Evolutionary conservation across 2,888 invertebrate genomes (phyloP).

Genomic region (Bruchidius siliquastri): DNA sequence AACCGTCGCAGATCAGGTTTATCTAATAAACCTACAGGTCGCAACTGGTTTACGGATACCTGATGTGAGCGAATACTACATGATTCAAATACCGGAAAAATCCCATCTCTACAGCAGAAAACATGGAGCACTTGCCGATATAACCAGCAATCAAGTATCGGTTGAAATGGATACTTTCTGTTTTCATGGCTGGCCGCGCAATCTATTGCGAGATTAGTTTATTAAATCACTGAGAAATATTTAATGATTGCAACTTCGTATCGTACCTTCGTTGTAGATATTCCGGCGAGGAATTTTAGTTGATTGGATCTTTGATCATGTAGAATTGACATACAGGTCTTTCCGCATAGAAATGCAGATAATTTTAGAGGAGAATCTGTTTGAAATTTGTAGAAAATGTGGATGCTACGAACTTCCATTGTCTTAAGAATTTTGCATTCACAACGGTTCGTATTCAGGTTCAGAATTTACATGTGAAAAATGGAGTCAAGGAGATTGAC

Average conservation of each 20-base stretch:
- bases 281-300: neutral
- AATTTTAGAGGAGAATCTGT: too few species aligned
- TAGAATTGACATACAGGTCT: too few species aligned
- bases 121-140: neutral
- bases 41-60: neutral
- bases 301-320: neutral
- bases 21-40: too few species aligned
- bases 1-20: too few species aligned
- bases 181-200: neutral
- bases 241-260: neutral
- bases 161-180: neutral
- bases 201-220: neutral
- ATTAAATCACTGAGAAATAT: neutral
- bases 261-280: neutral
- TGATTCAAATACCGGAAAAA: neutral
- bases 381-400: too few species aligned
- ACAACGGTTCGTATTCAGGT: too few species aligned
- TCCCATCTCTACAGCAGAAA: neutral
- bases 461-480: too few species aligned
- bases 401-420: too few species aligned
- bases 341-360: too few species aligned
- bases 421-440: too few species aligned
- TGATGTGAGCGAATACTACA: neutral
- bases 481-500: too few species aligned
- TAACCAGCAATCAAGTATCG: neutral